Evolutionary conservation across 2,888 invertebrate species (phyloP).

Genomic region (Apantesis nais): DNA sequence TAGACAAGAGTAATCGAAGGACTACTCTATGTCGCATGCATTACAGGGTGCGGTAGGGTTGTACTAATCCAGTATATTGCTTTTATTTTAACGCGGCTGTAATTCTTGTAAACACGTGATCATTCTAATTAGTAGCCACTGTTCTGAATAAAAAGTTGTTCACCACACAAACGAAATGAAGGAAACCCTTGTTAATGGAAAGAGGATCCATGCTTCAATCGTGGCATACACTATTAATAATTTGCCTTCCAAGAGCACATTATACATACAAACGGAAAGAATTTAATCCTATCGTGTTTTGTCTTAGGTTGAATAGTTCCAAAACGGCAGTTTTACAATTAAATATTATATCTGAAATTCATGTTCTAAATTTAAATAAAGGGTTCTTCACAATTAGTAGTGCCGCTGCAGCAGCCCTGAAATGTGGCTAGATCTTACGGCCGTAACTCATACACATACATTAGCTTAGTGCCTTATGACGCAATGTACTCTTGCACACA

Average conservation of each 20-base stretch:
- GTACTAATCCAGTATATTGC: slow-evolving; percentile 10
- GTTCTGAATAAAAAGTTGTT: background rate
- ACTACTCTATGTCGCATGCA: slow-evolving; percentile 56
- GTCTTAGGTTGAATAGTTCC: background rate
- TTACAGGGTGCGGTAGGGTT: slow-evolving; percentile 47
- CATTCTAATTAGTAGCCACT: background rate
- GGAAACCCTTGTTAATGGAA: background rate
- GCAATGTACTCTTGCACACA: slow-evolving; percentile 48
- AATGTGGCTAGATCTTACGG: slow-evolving; percentile 33
- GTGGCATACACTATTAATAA: background rate
- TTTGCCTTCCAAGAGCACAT: background rate
- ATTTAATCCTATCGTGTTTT: background rate
- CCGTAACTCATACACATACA: slow-evolving; percentile 47
- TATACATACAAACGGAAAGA: background rate
- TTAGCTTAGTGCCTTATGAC: slow-evolving; percentile 40
- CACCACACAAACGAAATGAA: background rate
- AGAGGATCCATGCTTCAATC: background rate
- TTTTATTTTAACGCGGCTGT: background rate
- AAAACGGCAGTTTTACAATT: background rate
- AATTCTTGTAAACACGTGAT: background rate
- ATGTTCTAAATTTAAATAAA: background rate
- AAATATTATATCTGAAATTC: background rate
- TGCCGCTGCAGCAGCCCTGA: slow-evolving; percentile 37
- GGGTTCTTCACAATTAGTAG: background rate
- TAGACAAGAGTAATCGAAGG: slow-evolving; percentile 59